phyloP scores from a whole-genome alignment of 92 coral and sea anemone genomes.

The Porites lobata region DNA sequence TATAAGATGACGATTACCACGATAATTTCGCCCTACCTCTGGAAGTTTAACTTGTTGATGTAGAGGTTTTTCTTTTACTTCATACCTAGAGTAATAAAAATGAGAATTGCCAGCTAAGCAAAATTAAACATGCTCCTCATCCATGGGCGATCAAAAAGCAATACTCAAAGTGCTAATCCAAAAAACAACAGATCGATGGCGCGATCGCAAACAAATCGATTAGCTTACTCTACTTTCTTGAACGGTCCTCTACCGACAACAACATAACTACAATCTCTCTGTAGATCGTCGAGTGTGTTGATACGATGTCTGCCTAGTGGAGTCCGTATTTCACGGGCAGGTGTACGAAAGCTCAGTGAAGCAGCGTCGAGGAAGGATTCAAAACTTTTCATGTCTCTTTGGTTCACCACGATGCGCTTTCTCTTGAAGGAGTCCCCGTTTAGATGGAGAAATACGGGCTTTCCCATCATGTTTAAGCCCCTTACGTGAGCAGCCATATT shows the following conservation, averaged over 20 bases:
- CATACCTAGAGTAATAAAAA: slow-evolving; percentile 6
- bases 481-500: slow-evolving; percentile 44
- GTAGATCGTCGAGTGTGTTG: slow-evolving; percentile 68
- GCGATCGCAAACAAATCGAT: slow-evolving; percentile 27
- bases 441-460: slow-evolving; percentile 48
- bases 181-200: slow-evolving; percentile 21
- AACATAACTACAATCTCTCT: slow-evolving; percentile 83
- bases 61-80: slow-evolving; percentile 16
- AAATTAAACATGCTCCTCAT: not conserved
- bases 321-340: slow-evolving; percentile 86
- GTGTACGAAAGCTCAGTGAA: slow-evolving; percentile 67
- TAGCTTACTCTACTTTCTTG: slow-evolving; percentile 62
- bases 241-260: slow-evolving; percentile 80
- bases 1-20: not conserved
- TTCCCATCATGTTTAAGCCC: slow-evolving; percentile 34
- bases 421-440: slow-evolving; percentile 85
- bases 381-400: slow-evolving; percentile 81
- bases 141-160: not conserved
- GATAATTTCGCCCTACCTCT: not conserved
- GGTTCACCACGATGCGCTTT: slow-evolving; percentile 83
- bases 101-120: not conserved
- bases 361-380: slow-evolving; percentile 74
- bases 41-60: slow-evolving; percentile 14
- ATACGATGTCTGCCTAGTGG: slow-evolving; percentile 86
- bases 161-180: not conserved